Evolutionary conservation across 2,113 vertebrate species (phyloP), one percentile per base, ranked within the genome.

Genomic region (Oncorhynchus tshawytscha): DNA sequence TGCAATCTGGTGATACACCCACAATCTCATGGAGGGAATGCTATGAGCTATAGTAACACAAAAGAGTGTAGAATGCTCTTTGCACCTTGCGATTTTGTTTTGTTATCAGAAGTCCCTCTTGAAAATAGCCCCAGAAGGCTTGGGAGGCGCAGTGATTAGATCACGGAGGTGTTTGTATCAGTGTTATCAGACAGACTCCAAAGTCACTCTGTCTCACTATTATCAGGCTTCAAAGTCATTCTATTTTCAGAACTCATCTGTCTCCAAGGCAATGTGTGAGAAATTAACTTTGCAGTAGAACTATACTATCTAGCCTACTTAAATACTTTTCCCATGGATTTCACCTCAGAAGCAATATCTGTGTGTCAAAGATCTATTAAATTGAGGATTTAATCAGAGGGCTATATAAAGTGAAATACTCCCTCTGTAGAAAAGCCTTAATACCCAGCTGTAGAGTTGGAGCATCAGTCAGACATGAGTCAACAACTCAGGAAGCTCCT

Each of bases 181-280:
- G 39, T 45, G 39, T 45, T 45, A 45, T 11, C 39, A 45, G 39
- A 12, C 39, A 45, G 39, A 9, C 39, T 45, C 39, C 39, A 11
- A 39, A 39, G 9, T 45, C 39, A 11, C 39, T 45, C 39, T 45
- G 39, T 11, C 39, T 45, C 39, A 45, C 39, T 45, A 45, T 45
- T 45, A 45, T 45, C 39, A 11, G 39, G 39, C 39, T 45, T 45
- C 39, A 82, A 87, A 88, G 86, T 88, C 72, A 64, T 83, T 86
- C 84, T 90, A 90, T 91, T 90, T 90, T 81, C 78, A 85, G 89
- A 89, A 72, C 59, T 25, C 48, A 59, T 84, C 85, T 86, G 77
- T 86, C 81, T 85, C 82, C 76, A 74, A 76, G 81, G 76, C 48
- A 72, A 72, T 62, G 84, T 70, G 79, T 79, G 67, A 72, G 67